These are phyloP conservation scores for Arremon brunneinucha DNA, from an alignment of 2,797 vertebrate genomes.

Conservation along the genomic window DNA sequence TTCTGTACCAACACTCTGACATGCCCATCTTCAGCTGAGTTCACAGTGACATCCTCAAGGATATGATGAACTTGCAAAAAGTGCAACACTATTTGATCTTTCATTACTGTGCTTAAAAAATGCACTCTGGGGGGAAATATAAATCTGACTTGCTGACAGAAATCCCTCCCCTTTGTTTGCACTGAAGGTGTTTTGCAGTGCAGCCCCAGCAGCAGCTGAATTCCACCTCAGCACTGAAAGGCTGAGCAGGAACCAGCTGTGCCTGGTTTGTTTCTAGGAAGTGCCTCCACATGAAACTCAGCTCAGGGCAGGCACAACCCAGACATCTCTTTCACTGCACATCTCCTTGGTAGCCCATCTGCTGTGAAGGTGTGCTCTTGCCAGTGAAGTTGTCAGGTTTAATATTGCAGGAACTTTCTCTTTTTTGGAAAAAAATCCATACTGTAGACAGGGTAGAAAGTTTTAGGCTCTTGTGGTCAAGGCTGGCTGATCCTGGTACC, in stretches of 20 bases:
- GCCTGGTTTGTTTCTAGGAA: background rate
- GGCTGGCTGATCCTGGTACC: background rate
- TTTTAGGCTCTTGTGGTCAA: background rate
- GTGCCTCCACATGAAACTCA: background rate
- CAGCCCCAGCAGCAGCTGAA: background rate
- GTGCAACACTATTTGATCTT: background rate
- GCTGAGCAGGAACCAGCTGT: background rate
- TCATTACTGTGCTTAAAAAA: background rate
- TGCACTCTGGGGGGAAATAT: background rate
- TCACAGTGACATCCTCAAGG: background rate
- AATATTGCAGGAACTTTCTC: background rate
- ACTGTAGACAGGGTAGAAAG: background rate
- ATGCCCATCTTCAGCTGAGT: background rate
- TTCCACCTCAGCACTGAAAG: background rate
- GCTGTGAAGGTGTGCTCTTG: background rate
- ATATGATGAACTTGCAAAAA: background rate
- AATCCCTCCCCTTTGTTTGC: background rate
- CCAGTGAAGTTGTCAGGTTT: background rate
- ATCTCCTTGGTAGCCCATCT: background rate
- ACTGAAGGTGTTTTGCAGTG: background rate
- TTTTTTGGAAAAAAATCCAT: background rate
- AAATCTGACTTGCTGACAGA: background rate
- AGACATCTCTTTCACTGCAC: background rate
- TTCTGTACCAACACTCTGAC: background rate
- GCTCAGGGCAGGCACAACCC: background rate